phyloP scores from a whole-genome alignment of 2,113 vertebrate species.

The Malaclemys terrapin region DNA sequence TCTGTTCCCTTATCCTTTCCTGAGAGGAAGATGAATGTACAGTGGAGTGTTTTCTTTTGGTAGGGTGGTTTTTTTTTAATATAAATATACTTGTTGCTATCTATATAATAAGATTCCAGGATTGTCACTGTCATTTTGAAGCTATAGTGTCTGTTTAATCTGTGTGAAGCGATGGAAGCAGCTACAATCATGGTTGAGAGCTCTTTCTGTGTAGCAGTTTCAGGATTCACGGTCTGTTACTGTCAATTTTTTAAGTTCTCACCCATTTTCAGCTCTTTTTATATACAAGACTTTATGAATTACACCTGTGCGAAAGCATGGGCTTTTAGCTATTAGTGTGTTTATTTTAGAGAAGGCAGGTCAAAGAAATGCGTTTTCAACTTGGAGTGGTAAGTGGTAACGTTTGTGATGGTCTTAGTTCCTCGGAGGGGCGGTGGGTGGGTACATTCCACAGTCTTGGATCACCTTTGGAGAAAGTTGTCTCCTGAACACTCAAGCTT shows the following conservation, averaged over 20 bases:
- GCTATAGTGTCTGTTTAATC: too few relatives aligned
- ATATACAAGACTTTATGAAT: not conserved
- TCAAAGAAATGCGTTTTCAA: not conserved
- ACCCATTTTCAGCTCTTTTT: not conserved
- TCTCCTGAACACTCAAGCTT: not conserved
- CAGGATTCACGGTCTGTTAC: not conserved
- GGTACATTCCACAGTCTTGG: not conserved
- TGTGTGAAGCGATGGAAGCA: not conserved
- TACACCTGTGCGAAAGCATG: not conserved
- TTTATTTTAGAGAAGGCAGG: not conserved
- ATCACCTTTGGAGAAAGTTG: not conserved
- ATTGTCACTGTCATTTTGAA: not conserved
- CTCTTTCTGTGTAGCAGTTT: not conserved
- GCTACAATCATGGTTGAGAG: not conserved
- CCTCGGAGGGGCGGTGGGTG: too few relatives aligned
- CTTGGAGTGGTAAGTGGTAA: not conserved
- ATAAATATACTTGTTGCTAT: too few relatives aligned
- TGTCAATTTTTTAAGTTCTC: not conserved
- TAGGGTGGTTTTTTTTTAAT: not conserved
- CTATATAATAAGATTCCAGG: not conserved
- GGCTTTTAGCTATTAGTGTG: not conserved
- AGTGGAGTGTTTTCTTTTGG: not conserved
- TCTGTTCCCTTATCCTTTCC: not conserved
- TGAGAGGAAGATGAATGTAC: not conserved
- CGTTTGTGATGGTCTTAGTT: not conserved